Evolutionary conservation across 2,797 vertebrate genomes (phyloP).

Genomic region (Silurus lanzhouensis): DNA sequence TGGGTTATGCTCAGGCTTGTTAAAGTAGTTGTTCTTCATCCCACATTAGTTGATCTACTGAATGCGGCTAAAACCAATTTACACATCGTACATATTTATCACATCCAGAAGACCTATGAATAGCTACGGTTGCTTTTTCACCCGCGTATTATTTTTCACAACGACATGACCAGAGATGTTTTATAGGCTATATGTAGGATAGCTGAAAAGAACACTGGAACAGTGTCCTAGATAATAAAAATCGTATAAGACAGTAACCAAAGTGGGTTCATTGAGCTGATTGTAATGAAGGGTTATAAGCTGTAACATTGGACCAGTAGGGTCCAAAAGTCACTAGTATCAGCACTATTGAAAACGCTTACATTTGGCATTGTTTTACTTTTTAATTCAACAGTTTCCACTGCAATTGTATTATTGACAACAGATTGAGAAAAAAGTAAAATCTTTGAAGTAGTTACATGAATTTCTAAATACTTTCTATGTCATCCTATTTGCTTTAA

Average conservation of each 20-base stretch:
- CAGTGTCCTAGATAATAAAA: conserved; percentile 21
- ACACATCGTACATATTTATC: conserved; percentile 20
- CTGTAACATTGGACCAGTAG: neutral
- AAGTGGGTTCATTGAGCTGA: neutral
- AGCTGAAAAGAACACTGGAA: neutral
- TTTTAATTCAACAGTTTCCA: neutral
- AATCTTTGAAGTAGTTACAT: neutral
- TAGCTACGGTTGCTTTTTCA: neutral
- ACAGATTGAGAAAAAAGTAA: neutral
- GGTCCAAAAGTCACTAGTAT: neutral
- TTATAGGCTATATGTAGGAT: neutral
- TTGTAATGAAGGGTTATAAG: conserved; percentile 10
- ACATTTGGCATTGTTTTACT: neutral
- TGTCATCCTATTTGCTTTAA: neutral
- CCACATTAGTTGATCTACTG: neutral
- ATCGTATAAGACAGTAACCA: conserved; percentile 2
- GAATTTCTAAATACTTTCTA: too few relatives aligned
- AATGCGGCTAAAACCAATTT: conserved; percentile 20
- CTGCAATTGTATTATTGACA: neutral
- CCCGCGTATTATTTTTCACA: neutral
- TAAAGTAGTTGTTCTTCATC: conserved; percentile 16
- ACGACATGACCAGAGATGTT: neutral
- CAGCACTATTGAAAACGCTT: neutral
- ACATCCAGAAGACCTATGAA: neutral
- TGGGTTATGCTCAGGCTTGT: conserved; percentile 43